Evolutionary conservation across 2,797 vertebrate species (phyloP), one percentile per base, ranked within the genome.

Genomic region (Naso thynnoides): DNA sequence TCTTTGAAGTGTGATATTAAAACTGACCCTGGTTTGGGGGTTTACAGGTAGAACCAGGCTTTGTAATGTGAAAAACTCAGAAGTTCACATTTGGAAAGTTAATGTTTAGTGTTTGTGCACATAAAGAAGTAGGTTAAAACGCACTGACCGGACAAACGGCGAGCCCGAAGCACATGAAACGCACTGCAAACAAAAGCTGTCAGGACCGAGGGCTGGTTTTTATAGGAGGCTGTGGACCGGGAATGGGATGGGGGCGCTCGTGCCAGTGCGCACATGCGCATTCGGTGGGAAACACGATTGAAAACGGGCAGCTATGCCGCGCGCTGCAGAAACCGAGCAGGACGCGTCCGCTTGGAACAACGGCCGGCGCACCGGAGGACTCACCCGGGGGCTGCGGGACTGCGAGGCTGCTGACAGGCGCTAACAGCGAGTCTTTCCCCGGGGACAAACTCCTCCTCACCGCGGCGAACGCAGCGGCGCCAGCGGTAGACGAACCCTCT

Each of bases 281-380:
- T 29, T 88, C 27, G 67, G 72, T 79, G 81, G 82, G 90, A 92
- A 88, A 67, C 82, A 47, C 86, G 84, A 81, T 94, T 92, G 94
- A 95, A 94, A 95, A 94, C 93, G 89, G 86, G 89, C 92, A 94
- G 94, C 88, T 91, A 93, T 95, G 92, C 91, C 92, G 91, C 90
- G 88, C 86, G 86, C 70, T 74, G 82, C 88, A 86, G 90, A 90
- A 73, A 83, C 70, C 82, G 73, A 81, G 89, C 85, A 85, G 91
- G 90, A 93, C 90, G 89, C 87, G 91, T 92, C 88, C 83, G 79
- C 86, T 85, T 75, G 83, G 88, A 91, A 82, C 85, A 73, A 80
- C 86, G 78, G 78, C 63, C 64, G 82, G 60, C 44, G 86, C 31
- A 84, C 61, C 70, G 83, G 86, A 89, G 88, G 87, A 92, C 81